Evolutionary conservation across 2,113 vertebrate species (phyloP).

Genomic region (Heterochromis multidens): DNA sequence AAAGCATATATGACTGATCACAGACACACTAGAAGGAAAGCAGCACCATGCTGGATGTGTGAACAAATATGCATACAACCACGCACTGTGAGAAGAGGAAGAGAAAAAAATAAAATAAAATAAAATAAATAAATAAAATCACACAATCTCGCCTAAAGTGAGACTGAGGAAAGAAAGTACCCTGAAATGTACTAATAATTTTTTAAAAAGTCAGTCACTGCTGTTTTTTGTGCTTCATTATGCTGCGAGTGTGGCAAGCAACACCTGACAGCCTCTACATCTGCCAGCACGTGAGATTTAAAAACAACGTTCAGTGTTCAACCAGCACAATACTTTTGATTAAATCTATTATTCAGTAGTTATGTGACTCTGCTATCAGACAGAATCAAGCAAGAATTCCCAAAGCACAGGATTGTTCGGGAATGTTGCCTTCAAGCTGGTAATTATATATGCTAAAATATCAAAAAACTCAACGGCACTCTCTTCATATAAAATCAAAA

Average conservation of each 20-base stretch:
- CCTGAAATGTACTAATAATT: neutral
- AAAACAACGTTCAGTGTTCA: neutral
- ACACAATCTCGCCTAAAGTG: neutral
- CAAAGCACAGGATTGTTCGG: neutral
- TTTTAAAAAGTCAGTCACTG: neutral
- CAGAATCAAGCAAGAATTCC: neutral
- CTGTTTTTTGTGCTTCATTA: neutral
- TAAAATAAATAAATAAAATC: neutral
- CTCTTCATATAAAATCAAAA: neutral
- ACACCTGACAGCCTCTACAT: slow-evolving; percentile 1
- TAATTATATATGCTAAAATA: neutral
- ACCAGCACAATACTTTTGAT: slow-evolving; percentile 2
- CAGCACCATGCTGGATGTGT: neutral
- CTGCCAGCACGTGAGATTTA: neutral
- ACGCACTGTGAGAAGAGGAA: neutral
- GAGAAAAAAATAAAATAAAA: neutral
- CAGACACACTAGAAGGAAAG: neutral
- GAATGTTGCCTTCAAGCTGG: neutral
- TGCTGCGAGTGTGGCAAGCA: neutral
- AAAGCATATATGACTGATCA: neutral
- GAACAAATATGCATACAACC: neutral
- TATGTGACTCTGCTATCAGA: slow-evolving; percentile 26
- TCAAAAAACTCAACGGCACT: neutral
- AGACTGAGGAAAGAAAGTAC: neutral
- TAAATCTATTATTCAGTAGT: slow-evolving; percentile 38